A percentile compares a stretch with the other conserved stretches of the same genome.
phyloP scores from a whole-genome alignment of 2,797 vertebrate species.

The Microcaecilia unicolor region DNA sequence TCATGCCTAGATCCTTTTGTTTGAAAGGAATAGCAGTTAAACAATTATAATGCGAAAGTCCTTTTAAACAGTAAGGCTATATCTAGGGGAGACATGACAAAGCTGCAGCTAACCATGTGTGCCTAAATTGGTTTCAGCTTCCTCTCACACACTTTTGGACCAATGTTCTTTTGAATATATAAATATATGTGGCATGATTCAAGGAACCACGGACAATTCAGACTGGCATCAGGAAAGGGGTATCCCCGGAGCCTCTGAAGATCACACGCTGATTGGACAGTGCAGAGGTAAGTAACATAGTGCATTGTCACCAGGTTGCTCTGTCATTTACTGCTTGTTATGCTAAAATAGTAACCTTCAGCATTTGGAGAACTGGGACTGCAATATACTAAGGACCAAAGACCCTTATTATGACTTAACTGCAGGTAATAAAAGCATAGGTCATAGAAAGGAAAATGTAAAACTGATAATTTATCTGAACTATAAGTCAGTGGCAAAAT shows the following conservation, averaged over 20 bases:
- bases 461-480: no score
- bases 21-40: no score
- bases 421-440: no score
- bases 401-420: slow-evolving; percentile 1
- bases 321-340: no score
- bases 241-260: slow-evolving; percentile 27
- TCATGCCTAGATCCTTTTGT: no score
- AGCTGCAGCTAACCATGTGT: slow-evolving; percentile 1
- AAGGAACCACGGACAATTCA: slow-evolving; percentile 55
- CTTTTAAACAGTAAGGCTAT: neutral
- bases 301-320: neutral
- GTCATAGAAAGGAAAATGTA: no score
- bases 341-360: no score
- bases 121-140: slow-evolving; percentile 43
- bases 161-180: slow-evolving; percentile 75
- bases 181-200: slow-evolving; percentile 87
- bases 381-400: slow-evolving; percentile 15
- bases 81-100: no score
- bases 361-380: no score
- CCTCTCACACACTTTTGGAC: slow-evolving; percentile 74
- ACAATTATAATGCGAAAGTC: neutral
- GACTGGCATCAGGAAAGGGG: slow-evolving; percentile 66
- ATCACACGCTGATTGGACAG: slow-evolving; percentile 68
- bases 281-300: slow-evolving; percentile 63
- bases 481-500: no score